These are phyloP conservation scores for Yponomeuta sedellus DNA, from an alignment of 2,888 invertebrate species.

Conservation along the genomic window DNA sequence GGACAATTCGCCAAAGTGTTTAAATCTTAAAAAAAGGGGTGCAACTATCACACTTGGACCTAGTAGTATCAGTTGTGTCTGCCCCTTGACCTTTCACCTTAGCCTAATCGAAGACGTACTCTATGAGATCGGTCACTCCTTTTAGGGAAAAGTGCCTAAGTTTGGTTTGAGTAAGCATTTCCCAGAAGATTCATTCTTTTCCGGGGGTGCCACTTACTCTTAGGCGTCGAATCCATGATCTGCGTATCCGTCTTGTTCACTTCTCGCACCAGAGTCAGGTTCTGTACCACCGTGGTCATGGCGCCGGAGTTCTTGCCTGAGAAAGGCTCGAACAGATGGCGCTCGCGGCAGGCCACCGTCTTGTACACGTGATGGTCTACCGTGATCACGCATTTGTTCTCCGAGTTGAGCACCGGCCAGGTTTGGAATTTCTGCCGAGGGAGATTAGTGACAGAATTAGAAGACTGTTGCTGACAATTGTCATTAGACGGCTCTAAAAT, in stretches of 20 bases:
- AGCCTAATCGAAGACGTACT: too few species aligned
- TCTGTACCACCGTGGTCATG: constrained; percentile 79
- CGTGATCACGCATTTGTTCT: constrained; percentile 82
- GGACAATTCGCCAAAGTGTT: too few species aligned
- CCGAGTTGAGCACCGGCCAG: constrained; percentile 84
- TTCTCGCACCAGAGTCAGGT: constrained; percentile 75
- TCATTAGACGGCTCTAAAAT: too few species aligned
- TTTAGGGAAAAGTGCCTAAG: too few species aligned
- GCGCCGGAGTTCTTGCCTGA: constrained; percentile 85
- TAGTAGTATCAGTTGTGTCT: too few species aligned
- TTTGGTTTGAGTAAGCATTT: too few species aligned
- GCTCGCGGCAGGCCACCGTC: constrained; percentile 82
- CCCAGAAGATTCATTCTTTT: too few species aligned
- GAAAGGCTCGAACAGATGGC: constrained; percentile 85
- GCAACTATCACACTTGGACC: too few species aligned
- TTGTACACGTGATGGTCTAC: constrained; percentile 87
- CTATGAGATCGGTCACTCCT: too few species aligned
- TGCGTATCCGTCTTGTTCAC: constrained; percentile 58
- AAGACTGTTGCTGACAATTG: too few species aligned
- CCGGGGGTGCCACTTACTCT: background rate
- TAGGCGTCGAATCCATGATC: constrained; percentile 60
- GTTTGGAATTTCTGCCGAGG: constrained; percentile 79
- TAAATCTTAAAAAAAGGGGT: too few species aligned
- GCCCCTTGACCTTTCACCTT: too few species aligned
- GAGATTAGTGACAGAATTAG: constrained; percentile 1